These are phyloP conservation scores for Schizothorax lantsangensis DNA, from an alignment of 2,797 vertebrate genomes.

Conservation along the genomic window DNA sequence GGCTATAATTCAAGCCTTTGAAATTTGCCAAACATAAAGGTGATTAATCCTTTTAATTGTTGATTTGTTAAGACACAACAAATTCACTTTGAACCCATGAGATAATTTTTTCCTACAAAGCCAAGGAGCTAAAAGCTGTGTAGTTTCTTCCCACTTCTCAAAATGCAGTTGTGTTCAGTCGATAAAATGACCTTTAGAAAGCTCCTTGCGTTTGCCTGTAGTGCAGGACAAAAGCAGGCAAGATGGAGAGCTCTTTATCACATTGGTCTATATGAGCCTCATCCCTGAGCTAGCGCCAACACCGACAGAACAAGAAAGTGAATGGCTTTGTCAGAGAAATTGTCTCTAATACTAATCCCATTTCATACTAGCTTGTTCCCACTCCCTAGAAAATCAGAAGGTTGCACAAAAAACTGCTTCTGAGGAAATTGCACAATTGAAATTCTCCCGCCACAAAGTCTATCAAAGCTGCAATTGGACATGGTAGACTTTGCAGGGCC, in stretches of 20 bases:
- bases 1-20: slow-evolving; percentile 5
- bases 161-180: slow-evolving; percentile 45
- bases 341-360: slow-evolving; percentile 76
- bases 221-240: slow-evolving; percentile 45
- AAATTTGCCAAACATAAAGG: background rate
- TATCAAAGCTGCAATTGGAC: slow-evolving; percentile 68
- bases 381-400: slow-evolving; percentile 69
- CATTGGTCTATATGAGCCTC: slow-evolving; percentile 49
- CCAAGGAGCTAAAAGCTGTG: background rate
- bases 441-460: slow-evolving; percentile 66
- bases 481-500: slow-evolving; percentile 61
- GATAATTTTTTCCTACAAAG: background rate
- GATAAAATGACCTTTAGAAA: slow-evolving; percentile 52
- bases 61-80: background rate
- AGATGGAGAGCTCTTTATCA: slow-evolving; percentile 61
- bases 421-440: slow-evolving; percentile 67
- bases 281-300: slow-evolving; percentile 55
- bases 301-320: slow-evolving; percentile 53
- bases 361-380: slow-evolving; percentile 76
- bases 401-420: slow-evolving; percentile 61
- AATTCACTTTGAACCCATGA: background rate
- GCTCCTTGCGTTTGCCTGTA: slow-evolving; percentile 21
- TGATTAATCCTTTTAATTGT: background rate
- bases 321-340: slow-evolving; percentile 69
- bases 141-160: slow-evolving; percentile 20